Percentiles rank a stretch among this genome's conserved stretches.
Conservation (phyloP, 2,888 invertebrate species). For the Catocala sponsa region DNA sequence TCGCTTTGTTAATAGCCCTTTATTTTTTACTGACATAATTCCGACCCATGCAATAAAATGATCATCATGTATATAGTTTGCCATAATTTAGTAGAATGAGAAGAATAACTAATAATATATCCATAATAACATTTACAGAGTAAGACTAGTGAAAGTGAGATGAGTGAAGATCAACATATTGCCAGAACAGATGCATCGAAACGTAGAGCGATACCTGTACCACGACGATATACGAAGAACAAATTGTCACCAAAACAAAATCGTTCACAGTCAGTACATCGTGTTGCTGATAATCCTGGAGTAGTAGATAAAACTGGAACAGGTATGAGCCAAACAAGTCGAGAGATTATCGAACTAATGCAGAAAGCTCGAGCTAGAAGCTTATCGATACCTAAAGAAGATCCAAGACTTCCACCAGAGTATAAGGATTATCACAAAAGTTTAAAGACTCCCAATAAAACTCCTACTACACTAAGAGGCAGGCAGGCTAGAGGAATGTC, state of each 20-base stretch:
- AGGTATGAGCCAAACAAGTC: slow-evolving; percentile 82
- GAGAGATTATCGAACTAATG: slow-evolving; percentile 83
- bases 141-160: slow-evolving; percentile 88
- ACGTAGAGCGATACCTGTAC: slow-evolving; percentile 78
- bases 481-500: slow-evolving; percentile 78
- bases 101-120: slow-evolving; percentile 72
- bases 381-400: slow-evolving; percentile 85
- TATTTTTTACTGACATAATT: slow-evolving; percentile 73
- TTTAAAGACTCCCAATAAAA: slow-evolving; percentile 87
- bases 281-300: slow-evolving; percentile 64
- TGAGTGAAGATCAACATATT: slow-evolving; percentile 84
- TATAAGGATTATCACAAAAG: slow-evolving; percentile 77
- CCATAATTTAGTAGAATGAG: slow-evolving; percentile 59
- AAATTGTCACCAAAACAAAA: slow-evolving; percentile 78
- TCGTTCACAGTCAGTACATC: slow-evolving; percentile 88
- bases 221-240: slow-evolving; percentile 78
- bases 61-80: slow-evolving; percentile 64
- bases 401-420: slow-evolving; percentile 72
- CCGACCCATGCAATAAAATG: slow-evolving; percentile 49
- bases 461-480: slow-evolving; percentile 66
- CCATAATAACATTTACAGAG: slow-evolving; percentile 83
- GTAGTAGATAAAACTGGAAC: slow-evolving; percentile 74
- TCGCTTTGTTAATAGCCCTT: slow-evolving; percentile 80
- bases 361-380: slow-evolving; percentile 84
- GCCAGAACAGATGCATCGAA: slow-evolving; percentile 60